phyloP scores from a whole-genome alignment of 2,888 invertebrate species.

The Macaria notata region DNA sequence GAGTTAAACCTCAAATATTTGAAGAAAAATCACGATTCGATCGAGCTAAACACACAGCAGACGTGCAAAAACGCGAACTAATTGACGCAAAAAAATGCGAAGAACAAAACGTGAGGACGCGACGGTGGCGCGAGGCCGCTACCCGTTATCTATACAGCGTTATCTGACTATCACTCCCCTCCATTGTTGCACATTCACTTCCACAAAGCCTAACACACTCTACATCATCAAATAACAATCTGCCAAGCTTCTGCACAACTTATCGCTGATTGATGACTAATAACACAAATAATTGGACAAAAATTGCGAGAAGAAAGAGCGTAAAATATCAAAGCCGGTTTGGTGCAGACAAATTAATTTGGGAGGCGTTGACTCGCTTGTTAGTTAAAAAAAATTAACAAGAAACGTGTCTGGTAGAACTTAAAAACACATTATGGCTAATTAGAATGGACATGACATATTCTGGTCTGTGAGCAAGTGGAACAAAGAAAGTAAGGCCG shows the following conservation, averaged over 20 bases:
- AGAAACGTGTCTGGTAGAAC: constrained; percentile 18
- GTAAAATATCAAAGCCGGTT: constrained; percentile 15
- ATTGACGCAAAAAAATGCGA: constrained; percentile 6
- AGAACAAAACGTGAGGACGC: constrained; percentile 26
- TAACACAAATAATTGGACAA: constrained; percentile 11
- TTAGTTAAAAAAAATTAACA: constrained; percentile 5
- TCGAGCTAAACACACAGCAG: constrained; percentile 33
- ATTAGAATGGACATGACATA: constrained; percentile 47
- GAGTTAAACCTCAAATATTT: too few relatives aligned
- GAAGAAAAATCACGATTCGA: constrained; percentile 2
- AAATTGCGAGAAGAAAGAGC: constrained; percentile 13
- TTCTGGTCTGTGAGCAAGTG: constrained; percentile 46
- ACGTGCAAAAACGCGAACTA: constrained; percentile 46
- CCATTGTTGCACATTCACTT: constrained; percentile 55
- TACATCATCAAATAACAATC: constrained; percentile 42
- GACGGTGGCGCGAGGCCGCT: constrained; percentile 48
- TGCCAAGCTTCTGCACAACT: constrained; percentile 28
- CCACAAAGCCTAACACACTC: constrained; percentile 27
- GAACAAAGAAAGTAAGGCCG: constrained; percentile 50
- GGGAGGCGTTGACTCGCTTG: constrained; percentile 5
- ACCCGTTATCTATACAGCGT: constrained; percentile 65
- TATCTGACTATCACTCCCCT: constrained; percentile 69
- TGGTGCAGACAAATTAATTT: constrained; percentile 18
- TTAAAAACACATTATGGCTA: constrained; percentile 37
- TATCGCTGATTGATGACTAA: constrained; percentile 9